These are phyloP conservation scores for Hoplostethus mediterraneus DNA, from an alignment of 2,797 vertebrate species.

Conservation along the genomic window DNA sequence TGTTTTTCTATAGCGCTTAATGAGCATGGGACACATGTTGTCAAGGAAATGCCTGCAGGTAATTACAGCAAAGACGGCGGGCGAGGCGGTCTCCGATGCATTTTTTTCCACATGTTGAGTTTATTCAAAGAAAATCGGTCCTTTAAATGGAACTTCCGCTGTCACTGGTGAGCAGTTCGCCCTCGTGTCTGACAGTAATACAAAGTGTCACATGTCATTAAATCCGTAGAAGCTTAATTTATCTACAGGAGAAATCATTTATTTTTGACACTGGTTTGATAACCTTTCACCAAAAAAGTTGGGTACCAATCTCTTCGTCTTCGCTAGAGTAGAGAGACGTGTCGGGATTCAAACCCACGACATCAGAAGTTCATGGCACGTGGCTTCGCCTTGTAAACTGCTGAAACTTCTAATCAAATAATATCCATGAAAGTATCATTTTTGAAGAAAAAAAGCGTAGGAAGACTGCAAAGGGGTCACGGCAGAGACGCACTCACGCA, in stretches of 20 bases:
- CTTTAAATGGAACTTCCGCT: not conserved
- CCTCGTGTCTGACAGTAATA: not conserved
- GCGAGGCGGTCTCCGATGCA: conserved; percentile 16
- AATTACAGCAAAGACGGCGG: conserved; percentile 30
- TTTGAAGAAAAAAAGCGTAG: not conserved
- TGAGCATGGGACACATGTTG: conserved; percentile 44
- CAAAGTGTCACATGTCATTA: not conserved
- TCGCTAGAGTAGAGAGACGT: no score
- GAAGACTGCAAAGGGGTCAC: conserved; percentile 32
- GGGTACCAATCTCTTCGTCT: no score
- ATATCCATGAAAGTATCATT: no score
- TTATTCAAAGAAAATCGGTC: not conserved
- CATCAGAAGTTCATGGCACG: no score
- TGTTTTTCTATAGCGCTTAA: conserved; percentile 53
- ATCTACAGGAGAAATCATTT: no score
- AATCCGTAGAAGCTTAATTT: no score
- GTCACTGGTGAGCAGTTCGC: not conserved
- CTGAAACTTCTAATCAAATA: no score
- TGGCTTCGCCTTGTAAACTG: no score
- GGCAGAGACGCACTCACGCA: conserved; percentile 8
- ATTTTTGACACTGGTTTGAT: no score
- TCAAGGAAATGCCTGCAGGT: conserved; percentile 36
- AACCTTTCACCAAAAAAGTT: no score
- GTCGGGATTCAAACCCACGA: no score
- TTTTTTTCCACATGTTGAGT: conserved; percentile 12